A percentile compares a stretch with the other conserved stretches of the same genome.
These are phyloP conservation scores for Buceros bicornis DNA, from an alignment of 2,797 vertebrate genomes.

Conservation along the genomic window DNA sequence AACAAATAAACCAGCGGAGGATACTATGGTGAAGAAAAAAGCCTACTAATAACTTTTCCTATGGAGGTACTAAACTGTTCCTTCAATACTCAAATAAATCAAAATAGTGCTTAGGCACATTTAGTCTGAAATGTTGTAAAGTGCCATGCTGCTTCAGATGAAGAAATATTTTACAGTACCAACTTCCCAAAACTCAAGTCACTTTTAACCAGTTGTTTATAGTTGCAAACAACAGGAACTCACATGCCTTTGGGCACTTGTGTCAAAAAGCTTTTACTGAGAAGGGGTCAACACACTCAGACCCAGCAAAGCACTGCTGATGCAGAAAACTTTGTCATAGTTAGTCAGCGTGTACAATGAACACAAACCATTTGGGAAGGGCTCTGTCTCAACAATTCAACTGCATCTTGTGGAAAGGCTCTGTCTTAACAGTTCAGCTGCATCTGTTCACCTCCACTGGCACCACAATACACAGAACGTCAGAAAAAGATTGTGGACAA, in stretches of 20 bases:
- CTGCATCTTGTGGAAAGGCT: background rate
- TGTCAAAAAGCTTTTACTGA: constrained; percentile 12
- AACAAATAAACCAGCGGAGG: background rate
- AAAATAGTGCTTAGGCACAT: background rate
- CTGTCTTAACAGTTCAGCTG: background rate
- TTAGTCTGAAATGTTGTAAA: background rate
- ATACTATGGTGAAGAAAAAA: background rate
- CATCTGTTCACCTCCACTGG: background rate
- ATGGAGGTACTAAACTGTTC: background rate
- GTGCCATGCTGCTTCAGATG: background rate
- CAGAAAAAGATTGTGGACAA: background rate
- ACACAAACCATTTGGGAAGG: background rate
- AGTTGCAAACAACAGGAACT: background rate
- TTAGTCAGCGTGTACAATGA: background rate
- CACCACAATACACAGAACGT: background rate
- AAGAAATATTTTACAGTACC: background rate
- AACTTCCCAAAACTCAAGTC: background rate
- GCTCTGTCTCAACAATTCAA: background rate
- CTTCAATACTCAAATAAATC: background rate
- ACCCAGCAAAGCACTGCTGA: background rate
- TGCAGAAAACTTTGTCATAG: background rate
- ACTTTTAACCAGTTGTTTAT: background rate
- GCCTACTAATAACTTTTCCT: background rate
- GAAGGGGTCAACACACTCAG: background rate
- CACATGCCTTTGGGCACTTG: background rate